These are phyloP conservation scores for Murina feae DNA, from an alignment of 2,113 vertebrate genomes.

Conservation along the genomic window DNA sequence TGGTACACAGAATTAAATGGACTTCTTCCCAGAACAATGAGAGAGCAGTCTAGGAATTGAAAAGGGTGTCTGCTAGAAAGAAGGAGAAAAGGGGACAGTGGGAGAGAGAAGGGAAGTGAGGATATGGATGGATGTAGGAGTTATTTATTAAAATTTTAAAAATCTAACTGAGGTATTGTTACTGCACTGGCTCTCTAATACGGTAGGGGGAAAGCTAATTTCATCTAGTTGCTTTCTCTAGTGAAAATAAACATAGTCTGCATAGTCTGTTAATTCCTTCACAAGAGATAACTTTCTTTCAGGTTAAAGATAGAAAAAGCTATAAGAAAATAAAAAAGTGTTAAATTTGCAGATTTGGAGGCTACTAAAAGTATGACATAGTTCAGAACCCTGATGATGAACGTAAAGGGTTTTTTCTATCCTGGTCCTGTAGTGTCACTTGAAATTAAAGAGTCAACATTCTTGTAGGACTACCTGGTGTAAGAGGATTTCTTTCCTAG, in stretches of 20 bases:
- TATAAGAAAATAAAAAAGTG: background rate
- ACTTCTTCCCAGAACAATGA: slow-evolving; percentile 37
- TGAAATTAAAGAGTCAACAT: background rate
- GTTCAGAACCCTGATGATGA: background rate
- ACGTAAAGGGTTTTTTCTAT: background rate
- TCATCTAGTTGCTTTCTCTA: background rate
- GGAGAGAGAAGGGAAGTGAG: background rate
- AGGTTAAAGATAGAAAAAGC: background rate
- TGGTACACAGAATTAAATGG: background rate
- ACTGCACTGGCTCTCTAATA: background rate
- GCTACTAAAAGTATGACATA: background rate
- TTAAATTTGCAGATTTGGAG: background rate
- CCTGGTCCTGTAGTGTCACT: background rate
- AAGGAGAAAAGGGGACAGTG: background rate
- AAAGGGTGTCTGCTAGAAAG: background rate
- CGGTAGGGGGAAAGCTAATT: background rate
- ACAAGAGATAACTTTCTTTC: background rate
- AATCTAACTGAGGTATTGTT: background rate
- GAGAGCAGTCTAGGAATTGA: background rate
- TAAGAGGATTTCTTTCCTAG: background rate
- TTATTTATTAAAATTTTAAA: background rate
- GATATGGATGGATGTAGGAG: background rate
- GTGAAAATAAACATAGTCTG: background rate
- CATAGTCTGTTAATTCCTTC: background rate
- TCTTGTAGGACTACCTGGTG: background rate